Percentiles rank a stretch among this genome's conserved stretches.
phyloP scores from a whole-genome alignment of 1,140 invertebrate species.

The Physella acuta region DNA sequence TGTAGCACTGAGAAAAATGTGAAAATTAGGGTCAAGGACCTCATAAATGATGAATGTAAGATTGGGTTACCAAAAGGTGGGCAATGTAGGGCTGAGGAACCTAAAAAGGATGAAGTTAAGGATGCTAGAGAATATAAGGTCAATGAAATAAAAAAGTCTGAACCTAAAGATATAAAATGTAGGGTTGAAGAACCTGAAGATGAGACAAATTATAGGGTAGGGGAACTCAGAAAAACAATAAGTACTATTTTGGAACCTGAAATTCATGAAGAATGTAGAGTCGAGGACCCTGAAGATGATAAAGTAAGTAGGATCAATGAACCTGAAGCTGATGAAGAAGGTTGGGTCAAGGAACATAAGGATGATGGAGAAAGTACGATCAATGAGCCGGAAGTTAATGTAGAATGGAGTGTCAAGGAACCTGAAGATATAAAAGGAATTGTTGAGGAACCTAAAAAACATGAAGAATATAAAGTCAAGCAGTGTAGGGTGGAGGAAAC shows the following conservation, averaged over 20 bases:
- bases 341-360: neutral
- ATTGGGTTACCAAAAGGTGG: neutral
- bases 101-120: too few species aligned
- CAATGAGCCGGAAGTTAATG: neutral
- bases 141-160: neutral
- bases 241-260: neutral
- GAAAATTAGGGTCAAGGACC: neutral
- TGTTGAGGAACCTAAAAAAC: neutral
- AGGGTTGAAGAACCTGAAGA: too few species aligned
- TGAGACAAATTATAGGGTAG: too few species aligned
- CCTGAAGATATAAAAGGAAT: too few species aligned
- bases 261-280: neutral
- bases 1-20: neutral
- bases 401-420: neutral
- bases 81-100: neutral
- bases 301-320: too few species aligned
- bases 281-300: neutral
- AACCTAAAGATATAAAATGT: neutral
- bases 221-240: too few species aligned
- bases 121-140: too few species aligned
- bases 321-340: neutral
- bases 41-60: slow-evolving; percentile 8
- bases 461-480: neutral
- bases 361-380: neutral
- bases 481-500: neutral